Base-by-base conservation (phyloP, 2,888 invertebrate species). In the Epiblema foenella region DNA sequence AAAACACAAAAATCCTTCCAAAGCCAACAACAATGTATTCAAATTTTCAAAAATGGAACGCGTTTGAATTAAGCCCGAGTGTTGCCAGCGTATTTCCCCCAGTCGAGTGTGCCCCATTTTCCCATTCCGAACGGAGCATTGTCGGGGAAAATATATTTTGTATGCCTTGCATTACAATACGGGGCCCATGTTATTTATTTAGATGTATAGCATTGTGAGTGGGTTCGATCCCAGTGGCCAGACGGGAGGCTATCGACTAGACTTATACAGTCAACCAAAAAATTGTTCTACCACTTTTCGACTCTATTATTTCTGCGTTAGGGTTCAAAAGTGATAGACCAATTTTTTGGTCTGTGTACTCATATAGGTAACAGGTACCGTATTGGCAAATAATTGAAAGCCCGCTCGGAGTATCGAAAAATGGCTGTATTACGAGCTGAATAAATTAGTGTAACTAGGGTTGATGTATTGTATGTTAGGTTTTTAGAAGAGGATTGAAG, bases 141-240 rank as follows among this genome's bases (percentile, higher is more conserved):
- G 88, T 87, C 81, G 82, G 77, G 77, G 85, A 84, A 88, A 90
- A 89, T 89, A 88, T 89, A 90, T 90, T 89, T 89, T 88, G 86
- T 89, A 87, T 86, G 87, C 84, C 78, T 82, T 81, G 85, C 82
- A 83, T 86, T 78, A 90, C 89, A 91, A 90, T 89, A 85, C 77
- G 85, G 81, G 84, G 88, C 86, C 87, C 86, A 82, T 85, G 89
- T 90, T 91, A 90, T 91, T 91, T 90, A 89, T 91, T 90, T 90
- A 89, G 87, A 89, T 88, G 88, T 89, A 89, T 88, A 86, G 86
- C 82, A 85, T 89, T 89, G 89, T 85, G 82, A 75, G 79, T 78
- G 81, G 83, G 85, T 87, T 87, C 86, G 86, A 88, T 86, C 87
- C 86, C 83, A 77, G 75, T 78, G 80, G 81, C 82, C 81, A 86